Evolutionary conservation across 2,888 invertebrate genomes (phyloP), one percentile per base, ranked within the genome.

Genomic region (Andricus quercusramuli): DNA sequence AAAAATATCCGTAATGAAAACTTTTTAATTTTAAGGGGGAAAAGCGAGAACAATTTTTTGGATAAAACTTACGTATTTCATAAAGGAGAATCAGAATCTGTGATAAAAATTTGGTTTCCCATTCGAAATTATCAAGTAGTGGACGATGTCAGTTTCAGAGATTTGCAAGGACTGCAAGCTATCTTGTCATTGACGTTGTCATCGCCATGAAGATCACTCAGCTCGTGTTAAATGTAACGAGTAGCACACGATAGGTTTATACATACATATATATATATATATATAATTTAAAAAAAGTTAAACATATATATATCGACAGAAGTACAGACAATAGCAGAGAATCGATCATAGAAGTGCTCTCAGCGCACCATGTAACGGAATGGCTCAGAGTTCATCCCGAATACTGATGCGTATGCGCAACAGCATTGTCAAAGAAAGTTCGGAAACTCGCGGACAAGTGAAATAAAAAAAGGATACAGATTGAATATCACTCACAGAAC

Each of bases 91-190:
- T 37, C 4, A n/a, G n/a, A n/a, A n/a, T n/a, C n/a, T n/a, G n/a
- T n/a, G n/a, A n/a, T n/a, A n/a, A n/a, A n/a, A n/a, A n/a, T n/a
- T n/a, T n/a, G n/a, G n/a, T n/a, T n/a, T n/a, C n/a, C n/a, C n/a
- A n/a, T n/a, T n/a, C n/a, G n/a, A n/a, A n/a, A n/a, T n/a, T n/a
- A n/a, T n/a, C n/a, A n/a, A n/a, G n/a, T 51, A 68, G 44, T 47
- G 47, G 47, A 47, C 47, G 2, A 47, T 47, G 68, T 68, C 68
- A 68, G 47, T 68, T 68, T 68, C 68, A 68, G 68, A 68, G 68
- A 47, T 68, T 68, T 68, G 68, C 68, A 68, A 68, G 47, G 68
- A 29, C 68, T 47, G 25, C 44, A 44, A 5, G 17, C 47, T 47
- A 68, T 25, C 68, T 25, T 68, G 68, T 68, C 68, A 68, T 68